Base-by-base conservation (phyloP, 2,113 vertebrate genomes). In the Callorhinus ursinus region DNA sequence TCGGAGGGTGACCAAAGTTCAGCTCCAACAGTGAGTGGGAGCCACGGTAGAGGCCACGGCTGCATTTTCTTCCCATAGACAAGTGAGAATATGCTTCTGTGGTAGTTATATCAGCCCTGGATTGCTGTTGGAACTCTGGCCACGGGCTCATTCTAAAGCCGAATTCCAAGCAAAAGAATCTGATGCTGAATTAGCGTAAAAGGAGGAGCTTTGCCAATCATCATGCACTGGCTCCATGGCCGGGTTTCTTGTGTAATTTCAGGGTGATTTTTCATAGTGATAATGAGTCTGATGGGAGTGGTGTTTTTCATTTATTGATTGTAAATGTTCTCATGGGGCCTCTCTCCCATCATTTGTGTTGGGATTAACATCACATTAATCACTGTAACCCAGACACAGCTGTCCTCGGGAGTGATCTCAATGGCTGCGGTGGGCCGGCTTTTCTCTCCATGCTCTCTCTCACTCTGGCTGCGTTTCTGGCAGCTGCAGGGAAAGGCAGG, bases 231-330 rank as follows among this genome's bases (percentile, higher is more conserved):
- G 49, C 92, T 92, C 69, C 8, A 4, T 31, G 72, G 42, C 79
- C 2, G 1, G 12, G 69, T 84, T 90, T 90, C 91, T 90, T 88
- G 65, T 92, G 14, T 92, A 65, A 83, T 94, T 84, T 90, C 71
- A 59, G 57, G 16, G 57, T 93, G 93, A 96, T 92, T 97, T 97
- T 97, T 96, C 96, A 93, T 61, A 82, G 74, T 81, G 83, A 95
- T 92, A 93, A 87, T 77, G 69, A 95, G 79, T 88, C 96, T 96
- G 87, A 57, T 84, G 92, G 69, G 95, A 97, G 85, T 63, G 57
- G 53, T 2, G 0, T 72, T 93, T 96, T 87, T 88, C 92, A 46
- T 82, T 93, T 95, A 96, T 80, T 96, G 96, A 97, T 96, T 93
- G 39, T 85, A 92, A 87, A 77, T 82, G 71, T 96, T 96, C 95